Percentiles rank a stretch among this genome's conserved stretches.
These are phyloP conservation scores for Gobiocypris rarus DNA, from an alignment of 2,113 vertebrate genomes.

Conservation along the genomic window DNA sequence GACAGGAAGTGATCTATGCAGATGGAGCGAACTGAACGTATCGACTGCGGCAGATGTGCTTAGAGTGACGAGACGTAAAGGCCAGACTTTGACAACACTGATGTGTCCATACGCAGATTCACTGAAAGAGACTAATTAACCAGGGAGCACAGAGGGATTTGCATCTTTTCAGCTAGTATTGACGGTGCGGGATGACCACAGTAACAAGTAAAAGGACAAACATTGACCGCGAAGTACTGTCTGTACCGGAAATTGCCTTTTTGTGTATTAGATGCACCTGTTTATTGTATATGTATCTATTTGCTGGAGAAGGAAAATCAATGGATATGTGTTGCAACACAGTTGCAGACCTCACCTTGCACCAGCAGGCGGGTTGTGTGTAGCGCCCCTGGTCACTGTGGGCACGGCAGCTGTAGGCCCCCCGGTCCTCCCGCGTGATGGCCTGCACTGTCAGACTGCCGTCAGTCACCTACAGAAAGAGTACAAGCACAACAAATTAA, in stretches of 20 bases:
- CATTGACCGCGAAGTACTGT: neutral
- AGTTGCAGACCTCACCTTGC: conserved; percentile 82
- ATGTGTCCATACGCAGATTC: conserved; percentile 58
- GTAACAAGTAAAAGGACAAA: conserved; percentile 1
- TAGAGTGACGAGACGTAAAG: conserved; percentile 36
- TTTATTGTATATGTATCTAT: neutral
- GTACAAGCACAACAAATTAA: neutral
- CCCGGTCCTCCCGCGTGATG: conserved; percentile 90
- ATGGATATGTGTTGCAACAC: neutral
- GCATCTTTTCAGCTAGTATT: conserved; percentile 19
- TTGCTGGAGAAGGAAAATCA: neutral
- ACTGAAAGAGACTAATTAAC: conserved; percentile 43
- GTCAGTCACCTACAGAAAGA: conserved; percentile 81
- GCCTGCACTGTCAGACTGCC: conserved; percentile 90
- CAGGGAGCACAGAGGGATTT: conserved; percentile 8
- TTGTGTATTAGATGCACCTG: neutral
- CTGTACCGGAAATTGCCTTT: neutral
- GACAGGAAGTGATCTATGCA: conserved; percentile 48
- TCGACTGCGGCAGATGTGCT: conserved; percentile 59
- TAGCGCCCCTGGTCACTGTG: conserved; percentile 96
- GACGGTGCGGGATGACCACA: neutral
- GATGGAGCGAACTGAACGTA: conserved; percentile 49
- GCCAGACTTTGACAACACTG: conserved; percentile 59
- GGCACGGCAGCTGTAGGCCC: conserved; percentile 94
- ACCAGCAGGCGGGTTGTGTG: conserved; percentile 95